Conservation (phyloP, 2,888 invertebrate species). For the Lasioglossum figueresi region DNA sequence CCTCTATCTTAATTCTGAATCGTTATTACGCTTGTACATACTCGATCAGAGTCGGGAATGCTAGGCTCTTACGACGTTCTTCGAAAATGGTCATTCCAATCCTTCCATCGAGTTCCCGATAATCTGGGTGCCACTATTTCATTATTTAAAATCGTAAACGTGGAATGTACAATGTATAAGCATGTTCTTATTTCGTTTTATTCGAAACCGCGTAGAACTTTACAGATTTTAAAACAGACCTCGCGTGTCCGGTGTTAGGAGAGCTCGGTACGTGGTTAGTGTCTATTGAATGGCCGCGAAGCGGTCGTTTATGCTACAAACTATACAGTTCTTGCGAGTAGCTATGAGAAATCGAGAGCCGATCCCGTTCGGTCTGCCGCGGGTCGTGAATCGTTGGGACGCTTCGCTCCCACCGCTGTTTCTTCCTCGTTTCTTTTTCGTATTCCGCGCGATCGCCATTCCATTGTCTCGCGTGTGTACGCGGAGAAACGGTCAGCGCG, state of each 20-base stretch:
- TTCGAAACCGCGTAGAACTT: background rate
- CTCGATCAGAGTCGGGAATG: too few species aligned
- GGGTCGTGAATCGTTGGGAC: slow-evolving; percentile 31
- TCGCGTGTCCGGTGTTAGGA: background rate
- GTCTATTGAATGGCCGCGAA: background rate
- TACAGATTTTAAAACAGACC: background rate
- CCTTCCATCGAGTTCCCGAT: background rate
- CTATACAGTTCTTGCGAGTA: slow-evolving; percentile 48
- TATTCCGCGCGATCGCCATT: slow-evolving; percentile 40
- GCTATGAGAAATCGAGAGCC: slow-evolving; percentile 21
- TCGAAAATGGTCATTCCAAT: background rate
- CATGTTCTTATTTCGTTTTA: background rate
- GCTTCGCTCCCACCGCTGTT: slow-evolving; percentile 33
- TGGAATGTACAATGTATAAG: too few species aligned
- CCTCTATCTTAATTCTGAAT: background rate
- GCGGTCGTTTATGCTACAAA: background rate
- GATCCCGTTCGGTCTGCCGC: slow-evolving; percentile 46
- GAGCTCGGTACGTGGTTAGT: background rate
- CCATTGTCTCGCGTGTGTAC: slow-evolving; percentile 41
- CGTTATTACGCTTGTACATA: background rate
- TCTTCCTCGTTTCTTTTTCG: slow-evolving; percentile 38
- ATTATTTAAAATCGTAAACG: too few species aligned
- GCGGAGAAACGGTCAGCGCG: slow-evolving; percentile 34
- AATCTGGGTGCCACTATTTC: too few species aligned
- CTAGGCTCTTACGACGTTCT: background rate